Base-by-base conservation (phyloP, 2,113 vertebrate genomes). In the Myiopsitta monachus region DNA sequence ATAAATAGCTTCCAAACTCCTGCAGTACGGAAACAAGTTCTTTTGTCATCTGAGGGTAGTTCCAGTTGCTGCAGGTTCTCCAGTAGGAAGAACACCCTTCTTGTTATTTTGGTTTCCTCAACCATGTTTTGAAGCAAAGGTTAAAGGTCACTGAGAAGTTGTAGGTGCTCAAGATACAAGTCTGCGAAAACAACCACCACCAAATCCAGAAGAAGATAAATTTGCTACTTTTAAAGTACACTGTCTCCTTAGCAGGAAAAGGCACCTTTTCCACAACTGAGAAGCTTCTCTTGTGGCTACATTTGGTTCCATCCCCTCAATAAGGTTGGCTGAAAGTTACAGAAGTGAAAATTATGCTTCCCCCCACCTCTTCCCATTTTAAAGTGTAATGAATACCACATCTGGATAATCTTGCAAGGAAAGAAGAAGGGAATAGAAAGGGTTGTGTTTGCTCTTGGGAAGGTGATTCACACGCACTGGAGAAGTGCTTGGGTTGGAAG, bases 161-260 rank as follows among this genome's bases (percentile, higher is more conserved):
- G 0, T 7, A 18, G 9, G 38, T 14, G 11, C n/a, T 74, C 59
- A 17, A 74, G 28, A 76, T 7, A 36, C 9, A 47, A 47, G 18
- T 12, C 55, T 61, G 17, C 31, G 52, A 6, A 3, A 0, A 36
- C 28, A 12, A 43, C 11, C 0, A 2, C 18, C 66, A 85, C 11
- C 17, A 57, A 88, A 44, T 6, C 7, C 81, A 87, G 22, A 18
- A 61, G 17, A 52, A 88, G 18, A 36, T 9, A 61, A 77, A 70
- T 61, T 26, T 64, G 27, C 19, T 69, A 21, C 38, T 75, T 88
- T 18, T 17, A 30, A 86, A 86, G 15, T 28, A 67, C 18, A 14
- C 57, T 80, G 24, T 46, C 28, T 63, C 10, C 46, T 55, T 41
- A 27, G 28, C 8, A 66, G 28, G 24, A 80, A 76, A 88, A 64